Conservation (phyloP, 1,140 invertebrate species). For the Tyrophagus putrescentiae region DNA sequence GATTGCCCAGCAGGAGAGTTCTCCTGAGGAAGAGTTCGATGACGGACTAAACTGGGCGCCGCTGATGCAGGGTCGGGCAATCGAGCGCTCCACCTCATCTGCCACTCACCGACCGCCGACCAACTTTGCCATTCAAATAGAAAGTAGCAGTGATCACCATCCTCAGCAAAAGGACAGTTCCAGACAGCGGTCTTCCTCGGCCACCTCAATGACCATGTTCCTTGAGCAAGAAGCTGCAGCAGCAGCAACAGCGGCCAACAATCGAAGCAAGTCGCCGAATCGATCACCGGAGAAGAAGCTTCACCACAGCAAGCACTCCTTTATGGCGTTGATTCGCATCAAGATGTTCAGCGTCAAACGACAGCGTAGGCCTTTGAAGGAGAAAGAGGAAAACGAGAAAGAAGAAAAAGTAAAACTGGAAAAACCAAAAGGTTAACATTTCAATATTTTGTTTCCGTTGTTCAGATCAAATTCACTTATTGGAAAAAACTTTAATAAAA, state of each 20-base stretch:
- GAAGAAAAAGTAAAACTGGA: no score
- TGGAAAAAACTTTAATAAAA: not conserved
- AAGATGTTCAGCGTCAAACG: slow-evolving; percentile 6
- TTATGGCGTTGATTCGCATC: slow-evolving; percentile 10
- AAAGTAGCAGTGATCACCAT: not conserved
- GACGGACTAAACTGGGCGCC: not conserved
- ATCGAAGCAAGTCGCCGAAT: not conserved
- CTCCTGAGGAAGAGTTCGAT: not conserved
- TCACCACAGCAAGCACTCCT: not conserved
- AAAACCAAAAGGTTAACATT: no score
- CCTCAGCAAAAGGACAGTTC: not conserved
- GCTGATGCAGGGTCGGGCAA: not conserved
- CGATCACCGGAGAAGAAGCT: not conserved
- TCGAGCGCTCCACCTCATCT: not conserved
- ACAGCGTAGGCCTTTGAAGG: not conserved
- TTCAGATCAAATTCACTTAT: not conserved
- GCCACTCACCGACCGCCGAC: not conserved
- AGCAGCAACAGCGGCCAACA: not conserved
- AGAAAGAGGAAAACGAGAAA: not conserved
- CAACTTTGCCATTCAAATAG: not conserved
- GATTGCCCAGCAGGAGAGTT: not conserved
- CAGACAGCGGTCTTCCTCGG: not conserved
- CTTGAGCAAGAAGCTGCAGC: not conserved
- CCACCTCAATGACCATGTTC: not conserved
- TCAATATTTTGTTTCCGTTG: not conserved